Base-by-base conservation (phyloP, 2,797 vertebrate genomes). In the Petrocephalus sullivani region DNA sequence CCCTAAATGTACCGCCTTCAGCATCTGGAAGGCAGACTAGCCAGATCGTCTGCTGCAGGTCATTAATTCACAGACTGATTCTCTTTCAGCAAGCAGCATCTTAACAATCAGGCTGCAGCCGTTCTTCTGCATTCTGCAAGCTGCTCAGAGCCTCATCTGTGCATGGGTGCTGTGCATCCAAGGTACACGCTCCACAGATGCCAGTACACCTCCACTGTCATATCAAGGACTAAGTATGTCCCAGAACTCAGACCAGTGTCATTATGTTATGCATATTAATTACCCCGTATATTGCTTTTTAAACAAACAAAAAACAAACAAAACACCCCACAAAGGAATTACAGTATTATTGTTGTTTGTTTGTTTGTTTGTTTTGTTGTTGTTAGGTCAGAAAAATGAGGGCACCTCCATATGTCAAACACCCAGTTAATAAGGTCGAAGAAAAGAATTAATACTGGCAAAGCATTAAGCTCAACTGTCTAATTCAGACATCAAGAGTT, bases 61-160 rank as follows among this genome's bases (percentile, higher is more conserved):
- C 37, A 58, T 89, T 87, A 87, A 85, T 89, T 87, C 85, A 75
- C 87, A 57, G 87, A 90, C 64, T 88, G 58, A 83, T 86, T 86
- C 49, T 46, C 46, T 8, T 84, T 78, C 71, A 46, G 71, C 33
- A 41, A 41, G 6, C 33, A 2, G 10, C 33, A 19, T 46, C 75
- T 88, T 37, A 12, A 67, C 84, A 90, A 89, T 90, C 19, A 8
- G 19, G 16, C 83, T 88, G 56, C 78, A 61, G 37, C 14, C 9
- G 41, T 87, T 88, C 90, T 88, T 86, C 60, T 85, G 85, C 87
- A 54, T 61, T 83, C 87, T 88, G 14, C 16, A 46, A 88, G 86
- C 71, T 87, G 89, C 78, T 89, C 87, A 67, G 57, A 51, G 56
- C 81, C 88, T 85, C 89, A 87, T 88, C 87, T 89, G 33, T 86